Percentiles rank a stretch among this genome's conserved stretches.
phyloP scores from a whole-genome alignment of 1,140 invertebrate species.

The Dendrolimus kikuchii region DNA sequence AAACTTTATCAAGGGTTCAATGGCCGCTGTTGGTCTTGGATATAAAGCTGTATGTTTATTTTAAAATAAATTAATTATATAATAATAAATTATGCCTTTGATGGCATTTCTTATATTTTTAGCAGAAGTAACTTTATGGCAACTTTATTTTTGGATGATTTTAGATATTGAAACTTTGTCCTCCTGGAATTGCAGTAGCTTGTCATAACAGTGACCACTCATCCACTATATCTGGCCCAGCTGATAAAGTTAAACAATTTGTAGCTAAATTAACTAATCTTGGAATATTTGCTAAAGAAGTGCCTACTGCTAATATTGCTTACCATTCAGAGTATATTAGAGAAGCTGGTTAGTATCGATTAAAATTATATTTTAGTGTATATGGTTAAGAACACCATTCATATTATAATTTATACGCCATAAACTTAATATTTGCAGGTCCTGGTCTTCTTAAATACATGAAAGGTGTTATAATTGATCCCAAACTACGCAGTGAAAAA shows the following conservation, averaged over 20 bases:
- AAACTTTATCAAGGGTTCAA: conserved; percentile 13
- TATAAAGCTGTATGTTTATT: conserved; percentile 14
- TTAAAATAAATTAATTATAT: not conserved
- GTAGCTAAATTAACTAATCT: conserved; percentile 77
- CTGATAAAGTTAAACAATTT: conserved; percentile 77
- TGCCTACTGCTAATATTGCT: conserved; percentile 84
- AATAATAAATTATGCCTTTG: not conserved
- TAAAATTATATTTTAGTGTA: not conserved
- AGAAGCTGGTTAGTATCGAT: conserved; percentile 67
- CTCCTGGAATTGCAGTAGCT: conserved; percentile 81
- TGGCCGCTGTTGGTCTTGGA: conserved; percentile 22
- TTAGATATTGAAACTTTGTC: conserved; percentile 71
- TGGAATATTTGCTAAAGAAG: conserved; percentile 85
- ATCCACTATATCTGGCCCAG: conserved; percentile 88
- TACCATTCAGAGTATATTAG: conserved; percentile 89
- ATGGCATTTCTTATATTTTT: too few species aligned
- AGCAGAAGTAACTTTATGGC: not conserved
- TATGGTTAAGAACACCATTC: not conserved
- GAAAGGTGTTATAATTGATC: conserved; percentile 75
- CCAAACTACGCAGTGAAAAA: conserved; percentile 78
- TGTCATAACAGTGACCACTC: conserved; percentile 89
- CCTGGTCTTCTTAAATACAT: conserved; percentile 42
- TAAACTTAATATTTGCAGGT: not conserved
- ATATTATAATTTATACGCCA: not conserved
- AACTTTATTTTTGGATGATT: conserved; percentile 8